Evolutionary conservation across 2,113 vertebrate species (phyloP).

Genomic region (Cynopterus brachyotis): DNA sequence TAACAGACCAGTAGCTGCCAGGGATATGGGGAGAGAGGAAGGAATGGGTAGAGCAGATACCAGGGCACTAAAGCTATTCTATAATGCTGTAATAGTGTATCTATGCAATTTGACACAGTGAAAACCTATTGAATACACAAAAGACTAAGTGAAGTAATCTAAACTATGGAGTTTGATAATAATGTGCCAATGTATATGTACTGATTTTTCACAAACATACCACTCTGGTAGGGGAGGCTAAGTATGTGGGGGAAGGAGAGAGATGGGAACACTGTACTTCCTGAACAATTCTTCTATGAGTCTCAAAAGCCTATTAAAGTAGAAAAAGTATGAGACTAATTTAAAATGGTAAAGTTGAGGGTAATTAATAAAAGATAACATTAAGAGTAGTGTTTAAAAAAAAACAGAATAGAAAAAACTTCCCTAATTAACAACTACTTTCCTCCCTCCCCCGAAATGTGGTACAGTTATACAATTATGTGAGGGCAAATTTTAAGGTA

Average conservation of each 20-base stretch:
- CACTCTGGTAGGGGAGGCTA: background rate
- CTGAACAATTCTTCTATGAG: background rate
- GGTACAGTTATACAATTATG: background rate
- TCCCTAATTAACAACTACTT: background rate
- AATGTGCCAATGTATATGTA: background rate
- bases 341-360: background rate
- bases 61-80: background rate
- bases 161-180: background rate
- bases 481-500: background rate
- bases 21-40: background rate
- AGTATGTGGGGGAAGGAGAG: background rate
- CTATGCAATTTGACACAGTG: background rate
- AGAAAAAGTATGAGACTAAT: background rate
- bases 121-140: too few relatives aligned
- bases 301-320: background rate
- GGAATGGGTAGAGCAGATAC: background rate
- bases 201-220: background rate
- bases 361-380: background rate
- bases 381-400: background rate
- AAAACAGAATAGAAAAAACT: background rate
- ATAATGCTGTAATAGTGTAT: background rate
- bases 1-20: background rate
- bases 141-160: background rate
- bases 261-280: background rate
- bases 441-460: background rate